Base-by-base conservation (phyloP, 2,797 vertebrate species). In the Podarcis siculus region DNA sequence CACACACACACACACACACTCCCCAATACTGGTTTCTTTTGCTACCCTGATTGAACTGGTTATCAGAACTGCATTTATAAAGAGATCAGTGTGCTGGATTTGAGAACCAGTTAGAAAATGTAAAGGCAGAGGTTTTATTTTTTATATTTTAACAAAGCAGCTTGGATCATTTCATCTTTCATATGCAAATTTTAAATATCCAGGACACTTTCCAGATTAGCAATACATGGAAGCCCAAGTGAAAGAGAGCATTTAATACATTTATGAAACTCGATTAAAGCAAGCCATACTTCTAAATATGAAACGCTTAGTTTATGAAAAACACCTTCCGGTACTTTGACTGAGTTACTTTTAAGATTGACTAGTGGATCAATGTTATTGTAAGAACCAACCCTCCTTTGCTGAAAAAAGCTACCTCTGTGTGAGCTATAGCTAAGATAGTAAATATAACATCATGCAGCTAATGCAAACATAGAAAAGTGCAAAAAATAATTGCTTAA, bases 401-500 rank as follows among this genome's bases (percentile, higher is more conserved):
- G 27, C 42, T 30, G 42, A 49, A 78, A 21, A 58, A n/a, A 79
- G 45, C 30, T 21, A 42, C 19, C 4, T 49, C 32, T 71, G 17
- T 71, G 37, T 49, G 30, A 49, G 42, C 15, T 71, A 49, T 71
- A 5, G 35, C 15, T 5, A 23, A 10, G 30, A 23, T 32, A 72
- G 19, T 42, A 37, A 25, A 27, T 66, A 64, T 37, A 81, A 79
- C 37, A 79, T 8, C 25, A n/a, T 37, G 37, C 12, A 66, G 39
- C 27, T 66, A 25, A 66, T 66, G 12, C 49, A 25, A 81, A 81
- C 32, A 27, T 30, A 27, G 35, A 61, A 64, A 61, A 37, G 32
- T 81, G 6, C 37, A 12, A 81, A 12, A 95, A 93, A 95, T 92
- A 93, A 95, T 92, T 94, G 91, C 90, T 96, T 92, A 93, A 95